Evolutionary conservation across 2,888 invertebrate genomes (phyloP).

Genomic region (Agriopis leucophaearia): DNA sequence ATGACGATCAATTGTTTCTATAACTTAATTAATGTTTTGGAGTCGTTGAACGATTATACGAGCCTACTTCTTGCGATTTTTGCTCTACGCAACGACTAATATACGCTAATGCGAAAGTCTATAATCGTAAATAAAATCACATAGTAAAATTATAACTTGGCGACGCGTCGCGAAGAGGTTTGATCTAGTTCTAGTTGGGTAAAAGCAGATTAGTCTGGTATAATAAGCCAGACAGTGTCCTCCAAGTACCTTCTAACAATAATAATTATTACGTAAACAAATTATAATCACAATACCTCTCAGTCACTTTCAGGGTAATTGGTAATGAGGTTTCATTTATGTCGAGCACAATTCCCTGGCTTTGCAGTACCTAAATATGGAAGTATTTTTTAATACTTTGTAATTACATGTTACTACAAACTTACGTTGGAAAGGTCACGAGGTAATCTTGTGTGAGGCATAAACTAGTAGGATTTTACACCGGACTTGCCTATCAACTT

Average conservation of each 20-base stretch:
- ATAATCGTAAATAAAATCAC: background rate
- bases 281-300: background rate
- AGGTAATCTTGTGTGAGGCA: too few species aligned
- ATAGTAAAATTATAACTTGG: slow-evolving; percentile 16
- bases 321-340: background rate
- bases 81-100: background rate
- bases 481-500: too few species aligned
- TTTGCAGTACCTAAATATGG: too few species aligned
- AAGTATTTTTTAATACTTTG: too few species aligned
- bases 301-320: background rate
- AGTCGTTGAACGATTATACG: too few species aligned
- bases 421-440: too few species aligned
- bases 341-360: too few species aligned
- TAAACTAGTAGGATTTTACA: too few species aligned
- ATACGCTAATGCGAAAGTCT: slow-evolving; percentile 5
- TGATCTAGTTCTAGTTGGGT: slow-evolving; percentile 21
- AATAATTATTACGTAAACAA: background rate
- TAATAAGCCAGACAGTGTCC: background rate
- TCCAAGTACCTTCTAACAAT: background rate
- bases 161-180: slow-evolving; percentile 29
- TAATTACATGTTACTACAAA: too few species aligned
- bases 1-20: too few species aligned
- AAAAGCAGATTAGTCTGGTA: background rate
- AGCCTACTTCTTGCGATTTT: background rate
- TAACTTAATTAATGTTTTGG: background rate